Conservation (phyloP, 2,888 invertebrate genomes). For the Drosophila prolongata region DNA sequence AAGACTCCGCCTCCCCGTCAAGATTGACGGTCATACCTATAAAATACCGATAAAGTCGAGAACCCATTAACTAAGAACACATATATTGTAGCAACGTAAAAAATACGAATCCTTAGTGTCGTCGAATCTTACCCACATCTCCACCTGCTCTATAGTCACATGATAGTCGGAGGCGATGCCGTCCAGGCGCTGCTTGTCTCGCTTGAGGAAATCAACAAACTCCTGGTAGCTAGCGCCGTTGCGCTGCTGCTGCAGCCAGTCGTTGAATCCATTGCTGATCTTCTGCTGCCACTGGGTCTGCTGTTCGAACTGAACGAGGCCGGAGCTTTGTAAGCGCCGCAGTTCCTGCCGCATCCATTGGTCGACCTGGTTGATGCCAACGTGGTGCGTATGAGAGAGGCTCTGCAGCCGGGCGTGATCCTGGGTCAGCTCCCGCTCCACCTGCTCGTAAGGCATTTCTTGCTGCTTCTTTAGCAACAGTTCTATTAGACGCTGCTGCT, state of each 20-base stretch:
- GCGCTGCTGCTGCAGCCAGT: constrained; percentile 74
- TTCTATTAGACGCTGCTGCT: constrained; percentile 80
- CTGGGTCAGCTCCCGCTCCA: constrained; percentile 71
- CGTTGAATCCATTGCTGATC: constrained; percentile 75
- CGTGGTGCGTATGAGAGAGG: constrained; percentile 75
- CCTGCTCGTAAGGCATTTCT: constrained; percentile 71
- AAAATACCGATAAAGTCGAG: no score
- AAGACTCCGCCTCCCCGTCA: no score
- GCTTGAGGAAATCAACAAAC: constrained; percentile 73
- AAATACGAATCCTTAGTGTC: no score
- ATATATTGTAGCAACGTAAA: no score
- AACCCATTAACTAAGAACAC: no score
- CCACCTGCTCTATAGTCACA: constrained; percentile 80
- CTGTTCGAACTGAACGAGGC: constrained; percentile 71
- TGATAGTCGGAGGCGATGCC: constrained; percentile 79
- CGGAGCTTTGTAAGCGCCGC: constrained; percentile 69
- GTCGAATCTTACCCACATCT: constrained; percentile 69
- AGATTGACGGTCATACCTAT: no score
- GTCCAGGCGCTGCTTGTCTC: constrained; percentile 73
- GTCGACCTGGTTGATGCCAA: constrained; percentile 78
- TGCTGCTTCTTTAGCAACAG: constrained; percentile 76
- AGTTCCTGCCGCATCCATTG: constrained; percentile 78
- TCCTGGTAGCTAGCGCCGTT: constrained; percentile 71
- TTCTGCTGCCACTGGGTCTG: constrained; percentile 79
- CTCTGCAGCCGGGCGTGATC: constrained; percentile 71